Conservation (phyloP, 2,888 invertebrate genomes). For the Neelides folsomi region DNA sequence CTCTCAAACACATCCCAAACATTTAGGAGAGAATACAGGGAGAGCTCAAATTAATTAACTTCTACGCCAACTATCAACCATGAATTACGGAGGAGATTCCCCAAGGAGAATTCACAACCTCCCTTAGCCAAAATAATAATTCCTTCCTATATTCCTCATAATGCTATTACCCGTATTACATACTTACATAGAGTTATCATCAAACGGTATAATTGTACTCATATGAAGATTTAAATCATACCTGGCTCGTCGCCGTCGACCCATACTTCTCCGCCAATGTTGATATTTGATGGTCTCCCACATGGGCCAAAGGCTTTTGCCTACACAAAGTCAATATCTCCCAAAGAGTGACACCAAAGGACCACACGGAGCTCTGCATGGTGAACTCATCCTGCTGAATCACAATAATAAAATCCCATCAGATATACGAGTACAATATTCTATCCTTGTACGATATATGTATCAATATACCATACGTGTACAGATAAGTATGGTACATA, state of each 20-base stretch:
- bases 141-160: too few relatives aligned
- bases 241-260: conserved; percentile 27
- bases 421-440: too few relatives aligned
- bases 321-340: conserved; percentile 49
- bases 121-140: too few relatives aligned
- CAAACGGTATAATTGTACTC: too few relatives aligned
- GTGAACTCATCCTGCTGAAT: conserved; percentile 48
- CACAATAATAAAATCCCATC: conserved; percentile 9
- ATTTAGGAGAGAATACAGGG: too few relatives aligned
- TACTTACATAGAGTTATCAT: too few relatives aligned
- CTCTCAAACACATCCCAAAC: too few relatives aligned
- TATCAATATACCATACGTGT: conserved; percentile 1
- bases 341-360: conserved; percentile 53
- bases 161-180: too few relatives aligned
- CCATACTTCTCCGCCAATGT: conserved; percentile 48
- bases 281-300: conserved; percentile 50
- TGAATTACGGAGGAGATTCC: too few relatives aligned
- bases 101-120: too few relatives aligned
- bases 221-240: conserved; percentile 7
- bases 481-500: neutral
- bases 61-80: too few relatives aligned
- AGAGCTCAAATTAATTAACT: too few relatives aligned
- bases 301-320: conserved; percentile 48
- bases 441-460: neutral
- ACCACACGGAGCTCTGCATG: conserved; percentile 51